Evolutionary conservation across 2,888 invertebrate genomes (phyloP).

Genomic region (Heliconius ethilla): DNA sequence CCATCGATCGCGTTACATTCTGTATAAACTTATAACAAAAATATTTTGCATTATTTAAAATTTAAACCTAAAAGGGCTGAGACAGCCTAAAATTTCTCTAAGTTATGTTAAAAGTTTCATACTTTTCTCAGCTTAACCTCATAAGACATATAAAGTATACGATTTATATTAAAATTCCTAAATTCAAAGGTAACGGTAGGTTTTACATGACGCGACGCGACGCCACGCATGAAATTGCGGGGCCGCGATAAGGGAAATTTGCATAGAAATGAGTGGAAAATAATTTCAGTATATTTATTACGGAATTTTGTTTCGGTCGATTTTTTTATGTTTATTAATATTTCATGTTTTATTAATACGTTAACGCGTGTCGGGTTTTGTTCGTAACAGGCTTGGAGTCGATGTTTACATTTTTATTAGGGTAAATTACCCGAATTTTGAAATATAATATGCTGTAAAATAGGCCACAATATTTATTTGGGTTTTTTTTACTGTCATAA

Average conservation of each 20-base stretch:
- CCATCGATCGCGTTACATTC: too few species aligned
- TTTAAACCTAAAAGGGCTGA: too few species aligned
- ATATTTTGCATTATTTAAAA: too few species aligned
- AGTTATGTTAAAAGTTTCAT: background rate
- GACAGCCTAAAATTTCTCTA: background rate
- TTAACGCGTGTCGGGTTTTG: conserved; percentile 15
- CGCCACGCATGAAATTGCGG: conserved; percentile 41
- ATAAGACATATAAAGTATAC: background rate
- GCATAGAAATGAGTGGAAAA: conserved; percentile 57
- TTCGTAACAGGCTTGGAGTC: background rate
- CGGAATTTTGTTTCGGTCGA: conserved; percentile 34
- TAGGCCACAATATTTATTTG: background rate
- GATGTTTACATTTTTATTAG: conserved; percentile 16
- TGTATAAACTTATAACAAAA: too few species aligned
- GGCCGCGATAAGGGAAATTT: conserved; percentile 49
- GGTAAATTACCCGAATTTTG: background rate
- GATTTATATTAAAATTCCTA: conserved; percentile 9
- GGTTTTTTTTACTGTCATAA: too few species aligned
- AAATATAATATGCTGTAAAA: background rate
- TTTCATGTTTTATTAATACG: conserved; percentile 22
- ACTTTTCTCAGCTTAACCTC: background rate
- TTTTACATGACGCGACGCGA: conserved; percentile 18
- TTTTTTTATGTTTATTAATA: conserved; percentile 10
- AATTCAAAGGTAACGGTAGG: conserved; percentile 14
- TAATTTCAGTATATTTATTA: conserved; percentile 52